Conservation (phyloP, 2,113 vertebrate species). For the Catharus fuscescens region DNA sequence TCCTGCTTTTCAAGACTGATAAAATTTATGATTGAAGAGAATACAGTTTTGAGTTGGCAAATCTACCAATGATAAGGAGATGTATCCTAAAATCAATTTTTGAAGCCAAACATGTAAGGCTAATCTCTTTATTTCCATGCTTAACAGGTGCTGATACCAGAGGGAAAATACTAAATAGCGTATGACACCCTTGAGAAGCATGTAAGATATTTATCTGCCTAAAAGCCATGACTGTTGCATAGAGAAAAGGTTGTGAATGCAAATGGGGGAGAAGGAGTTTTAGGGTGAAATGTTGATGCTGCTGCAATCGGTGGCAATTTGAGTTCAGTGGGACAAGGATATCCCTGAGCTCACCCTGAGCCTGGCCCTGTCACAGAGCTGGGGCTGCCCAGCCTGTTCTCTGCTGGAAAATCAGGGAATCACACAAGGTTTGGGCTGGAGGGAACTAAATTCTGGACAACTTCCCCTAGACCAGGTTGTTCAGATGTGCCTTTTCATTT, state of each 20-base stretch:
- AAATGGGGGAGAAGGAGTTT: background rate
- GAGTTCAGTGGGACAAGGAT: background rate
- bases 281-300: background rate
- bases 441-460: background rate
- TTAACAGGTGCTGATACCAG: conserved; percentile 59
- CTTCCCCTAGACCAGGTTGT: background rate
- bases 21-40: background rate
- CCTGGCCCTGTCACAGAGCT: background rate
- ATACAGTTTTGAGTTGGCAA: background rate
- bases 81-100: conserved; percentile 54
- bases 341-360: background rate
- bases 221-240: conserved; percentile 40
- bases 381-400: background rate
- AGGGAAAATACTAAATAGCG: conserved; percentile 49
- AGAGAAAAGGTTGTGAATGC: conserved; percentile 25
- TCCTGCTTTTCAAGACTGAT: background rate
- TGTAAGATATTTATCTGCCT: conserved; percentile 63
- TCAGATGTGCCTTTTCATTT: background rate
- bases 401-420: background rate
- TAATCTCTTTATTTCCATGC: conserved; percentile 56
- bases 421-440: background rate
- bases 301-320: background rate
- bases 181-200: conserved; percentile 50
- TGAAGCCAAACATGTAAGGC: conserved; percentile 50
- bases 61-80: conserved; percentile 18